phyloP scores from a whole-genome alignment of 2,113 vertebrate genomes.

The Melanocharis versteri region DNA sequence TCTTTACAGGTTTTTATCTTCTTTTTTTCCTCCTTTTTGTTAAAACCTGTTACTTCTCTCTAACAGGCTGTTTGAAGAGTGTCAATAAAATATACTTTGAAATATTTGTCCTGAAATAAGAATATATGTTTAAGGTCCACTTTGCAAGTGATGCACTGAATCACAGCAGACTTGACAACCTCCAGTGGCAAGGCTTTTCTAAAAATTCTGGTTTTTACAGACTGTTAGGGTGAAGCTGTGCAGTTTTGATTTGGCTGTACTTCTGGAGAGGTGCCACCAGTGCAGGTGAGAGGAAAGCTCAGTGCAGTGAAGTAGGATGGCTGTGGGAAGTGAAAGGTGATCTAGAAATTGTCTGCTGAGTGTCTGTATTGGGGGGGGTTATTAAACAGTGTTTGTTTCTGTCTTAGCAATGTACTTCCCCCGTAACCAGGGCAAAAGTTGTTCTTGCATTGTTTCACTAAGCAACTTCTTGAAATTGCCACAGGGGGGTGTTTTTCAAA shows the following conservation, averaged over 20 bases:
- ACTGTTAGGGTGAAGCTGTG: fast-evolving
- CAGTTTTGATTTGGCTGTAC: neutral
- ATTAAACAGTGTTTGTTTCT: neutral
- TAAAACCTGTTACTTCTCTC: neutral
- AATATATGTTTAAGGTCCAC: neutral
- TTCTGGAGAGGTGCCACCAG: neutral
- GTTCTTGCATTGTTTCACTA: neutral
- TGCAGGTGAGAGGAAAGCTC: neutral
- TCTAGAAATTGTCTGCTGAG: neutral
- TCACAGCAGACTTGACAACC: too few relatives aligned
- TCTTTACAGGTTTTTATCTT: constrained; percentile 33
- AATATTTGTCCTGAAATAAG: neutral
- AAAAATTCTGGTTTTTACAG: neutral
- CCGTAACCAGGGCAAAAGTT: fast-evolving
- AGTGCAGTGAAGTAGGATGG: neutral
- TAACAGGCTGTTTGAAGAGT: constrained; percentile 40
- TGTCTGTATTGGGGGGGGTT: neutral
- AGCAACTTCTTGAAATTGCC: neutral
- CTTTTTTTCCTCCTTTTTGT: neutral
- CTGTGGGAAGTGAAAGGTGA: neutral
- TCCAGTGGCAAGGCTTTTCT: neutral
- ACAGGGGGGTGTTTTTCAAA: neutral
- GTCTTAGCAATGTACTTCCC: neutral
- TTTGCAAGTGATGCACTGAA: neutral
- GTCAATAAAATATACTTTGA: constrained; percentile 63